phyloP scores from a whole-genome alignment of 23 tunicate genomes.

The Phallusia fumigata region DNA sequence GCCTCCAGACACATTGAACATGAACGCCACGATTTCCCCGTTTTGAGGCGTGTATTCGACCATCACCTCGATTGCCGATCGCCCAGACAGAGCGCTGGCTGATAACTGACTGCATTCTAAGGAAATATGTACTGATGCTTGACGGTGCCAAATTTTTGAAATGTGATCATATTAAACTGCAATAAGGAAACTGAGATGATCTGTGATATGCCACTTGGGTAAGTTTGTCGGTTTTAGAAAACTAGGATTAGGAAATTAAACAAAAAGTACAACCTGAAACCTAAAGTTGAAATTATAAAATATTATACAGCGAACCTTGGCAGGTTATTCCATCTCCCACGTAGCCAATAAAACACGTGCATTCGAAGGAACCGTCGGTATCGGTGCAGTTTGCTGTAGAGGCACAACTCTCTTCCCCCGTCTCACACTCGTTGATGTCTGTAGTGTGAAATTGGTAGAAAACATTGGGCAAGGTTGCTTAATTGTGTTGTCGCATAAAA shows the following conservation, averaged over 20 bases:
- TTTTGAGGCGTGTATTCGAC: background rate
- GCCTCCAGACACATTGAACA: background rate
- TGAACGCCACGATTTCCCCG: background rate
- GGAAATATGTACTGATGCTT: too few species aligned
- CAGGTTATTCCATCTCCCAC: background rate
- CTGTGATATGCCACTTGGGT: too few species aligned
- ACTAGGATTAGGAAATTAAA: too few species aligned
- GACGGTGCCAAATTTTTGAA: too few species aligned
- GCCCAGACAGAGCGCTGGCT: background rate
- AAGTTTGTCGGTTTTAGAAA: too few species aligned
- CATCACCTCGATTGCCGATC: background rate
- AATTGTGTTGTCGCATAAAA: too few species aligned
- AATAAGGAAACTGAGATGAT: too few species aligned
- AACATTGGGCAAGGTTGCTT: too few species aligned
- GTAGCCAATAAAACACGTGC: background rate
- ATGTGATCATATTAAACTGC: too few species aligned
- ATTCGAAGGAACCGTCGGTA: background rate
- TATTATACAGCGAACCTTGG: background rate
- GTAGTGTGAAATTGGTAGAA: too few species aligned
- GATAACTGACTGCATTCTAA: background rate
- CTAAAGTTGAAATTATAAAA: background rate
- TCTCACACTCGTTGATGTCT: background rate
- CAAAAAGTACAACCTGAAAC: too few species aligned
- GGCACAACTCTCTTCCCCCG: background rate
- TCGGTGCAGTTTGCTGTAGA: background rate